A percentile compares a stretch with the other conserved stretches of the same genome.
These are phyloP conservation scores for Stichodactyla mertensii DNA, from an alignment of 64 coral and sea anemone genomes.

Conservation along the genomic window DNA sequence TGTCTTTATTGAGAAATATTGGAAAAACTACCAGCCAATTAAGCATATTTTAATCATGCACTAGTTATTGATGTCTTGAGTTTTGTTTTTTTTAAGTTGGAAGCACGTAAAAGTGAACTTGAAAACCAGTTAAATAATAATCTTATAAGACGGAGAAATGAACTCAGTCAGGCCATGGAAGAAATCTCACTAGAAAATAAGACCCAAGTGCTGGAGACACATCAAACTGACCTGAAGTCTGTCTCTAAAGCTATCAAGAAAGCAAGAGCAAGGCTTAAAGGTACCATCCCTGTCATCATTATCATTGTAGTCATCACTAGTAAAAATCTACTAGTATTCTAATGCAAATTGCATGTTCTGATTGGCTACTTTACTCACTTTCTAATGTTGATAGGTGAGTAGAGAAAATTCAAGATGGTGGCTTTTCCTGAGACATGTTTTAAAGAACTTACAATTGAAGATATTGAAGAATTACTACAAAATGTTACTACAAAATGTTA, in stretches of 20 bases:
- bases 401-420: too few species aligned
- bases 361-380: too few species aligned
- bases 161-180: slow-evolving; percentile 56
- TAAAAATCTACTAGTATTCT: too few species aligned
- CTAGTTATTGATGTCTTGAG: background rate
- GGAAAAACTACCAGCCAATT: too few species aligned
- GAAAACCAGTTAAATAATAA: slow-evolving; percentile 77
- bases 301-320: background rate
- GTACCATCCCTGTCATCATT: slow-evolving; percentile 9
- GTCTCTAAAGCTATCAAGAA: slow-evolving; percentile 20
- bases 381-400: too few species aligned
- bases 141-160: slow-evolving; percentile 53
- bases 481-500: too few species aligned
- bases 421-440: too few species aligned
- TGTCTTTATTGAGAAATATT: too few species aligned
- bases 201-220: slow-evolving; percentile 36
- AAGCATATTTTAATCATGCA: too few species aligned
- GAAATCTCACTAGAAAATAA: slow-evolving; percentile 64
- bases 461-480: too few species aligned
- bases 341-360: too few species aligned
- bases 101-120: slow-evolving; percentile 52
- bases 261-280: slow-evolving; percentile 38
- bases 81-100: slow-evolving; percentile 46
- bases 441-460: too few species aligned
- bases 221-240: slow-evolving; percentile 38